phyloP scores from a whole-genome alignment of 92 coral and sea anemone genomes.

The Virgularia gustaviana region DNA sequence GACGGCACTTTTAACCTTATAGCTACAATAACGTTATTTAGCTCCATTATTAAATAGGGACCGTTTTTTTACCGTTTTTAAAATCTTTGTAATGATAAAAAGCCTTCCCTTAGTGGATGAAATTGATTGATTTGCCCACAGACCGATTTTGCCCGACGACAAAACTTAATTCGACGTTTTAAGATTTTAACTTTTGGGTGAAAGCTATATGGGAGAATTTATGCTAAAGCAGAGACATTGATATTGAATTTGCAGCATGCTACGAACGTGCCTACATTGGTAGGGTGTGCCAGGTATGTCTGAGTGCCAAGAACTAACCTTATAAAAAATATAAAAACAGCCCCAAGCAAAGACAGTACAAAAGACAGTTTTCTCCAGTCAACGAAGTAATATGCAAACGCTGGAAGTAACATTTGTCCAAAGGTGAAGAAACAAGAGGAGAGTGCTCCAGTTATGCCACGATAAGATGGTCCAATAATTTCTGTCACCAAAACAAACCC shows the following conservation, averaged over 20 bases:
- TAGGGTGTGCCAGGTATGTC: neutral
- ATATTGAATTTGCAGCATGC: neutral
- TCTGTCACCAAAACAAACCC: constrained; percentile 94
- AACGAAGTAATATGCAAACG: constrained; percentile 70
- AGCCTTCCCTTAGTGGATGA: too few relatives aligned
- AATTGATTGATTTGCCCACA: too few relatives aligned
- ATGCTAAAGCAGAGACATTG: neutral
- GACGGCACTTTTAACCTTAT: too few relatives aligned
- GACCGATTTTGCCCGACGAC: too few relatives aligned
- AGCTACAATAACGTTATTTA: too few relatives aligned
- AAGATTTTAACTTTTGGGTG: too few relatives aligned
- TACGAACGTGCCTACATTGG: neutral
- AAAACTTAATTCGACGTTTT: neutral
- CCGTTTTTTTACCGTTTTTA: too few relatives aligned
- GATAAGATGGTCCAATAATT: constrained; percentile 89
- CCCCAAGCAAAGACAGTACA: constrained; percentile 75
- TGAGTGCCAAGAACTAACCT: constrained; percentile 65
- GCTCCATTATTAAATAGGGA: too few relatives aligned
- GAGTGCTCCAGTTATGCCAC: constrained; percentile 89
- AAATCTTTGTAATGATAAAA: too few relatives aligned
- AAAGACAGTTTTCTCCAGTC: constrained; percentile 96
- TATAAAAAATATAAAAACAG: constrained; percentile 83
- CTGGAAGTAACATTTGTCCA: constrained; percentile 80
- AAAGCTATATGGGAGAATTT: neutral
- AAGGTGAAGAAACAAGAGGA: constrained; percentile 87